Evolutionary conservation across 2,113 vertebrate genomes (phyloP).

Genomic region (Diphyllodes magnificus): DNA sequence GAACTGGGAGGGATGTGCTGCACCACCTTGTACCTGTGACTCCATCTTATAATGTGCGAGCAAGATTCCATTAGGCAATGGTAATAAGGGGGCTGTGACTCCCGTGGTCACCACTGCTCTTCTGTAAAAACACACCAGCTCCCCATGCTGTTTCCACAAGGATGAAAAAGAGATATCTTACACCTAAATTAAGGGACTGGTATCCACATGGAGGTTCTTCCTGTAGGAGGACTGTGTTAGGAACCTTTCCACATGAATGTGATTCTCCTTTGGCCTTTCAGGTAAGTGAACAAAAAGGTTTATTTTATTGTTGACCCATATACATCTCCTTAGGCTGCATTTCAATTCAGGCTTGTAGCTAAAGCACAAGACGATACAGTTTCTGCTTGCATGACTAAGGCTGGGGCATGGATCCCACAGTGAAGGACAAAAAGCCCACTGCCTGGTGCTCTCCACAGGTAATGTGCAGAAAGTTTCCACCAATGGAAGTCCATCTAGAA

Average conservation of each 20-base stretch:
- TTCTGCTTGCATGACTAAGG: not conserved
- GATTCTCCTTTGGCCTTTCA: not conserved
- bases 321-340: not conserved
- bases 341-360: not conserved
- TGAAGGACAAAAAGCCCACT: not conserved
- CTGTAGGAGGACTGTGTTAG: not conserved
- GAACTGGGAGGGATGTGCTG: not conserved
- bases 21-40: not conserved
- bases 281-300: not conserved
- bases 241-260: not conserved
- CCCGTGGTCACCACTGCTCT: not conserved
- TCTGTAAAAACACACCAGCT: not conserved
- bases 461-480: not conserved
- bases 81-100: not conserved
- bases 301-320: not conserved
- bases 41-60: not conserved
- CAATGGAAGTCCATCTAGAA: not conserved
- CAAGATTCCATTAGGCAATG: not conserved
- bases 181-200: not conserved
- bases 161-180: not conserved
- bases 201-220: not conserved
- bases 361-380: not conserved
- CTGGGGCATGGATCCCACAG: not conserved
- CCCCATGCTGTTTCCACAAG: not conserved
- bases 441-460: not conserved